phyloP scores from a whole-genome alignment of 2,797 vertebrate species.

The Capromys pilorides region DNA sequence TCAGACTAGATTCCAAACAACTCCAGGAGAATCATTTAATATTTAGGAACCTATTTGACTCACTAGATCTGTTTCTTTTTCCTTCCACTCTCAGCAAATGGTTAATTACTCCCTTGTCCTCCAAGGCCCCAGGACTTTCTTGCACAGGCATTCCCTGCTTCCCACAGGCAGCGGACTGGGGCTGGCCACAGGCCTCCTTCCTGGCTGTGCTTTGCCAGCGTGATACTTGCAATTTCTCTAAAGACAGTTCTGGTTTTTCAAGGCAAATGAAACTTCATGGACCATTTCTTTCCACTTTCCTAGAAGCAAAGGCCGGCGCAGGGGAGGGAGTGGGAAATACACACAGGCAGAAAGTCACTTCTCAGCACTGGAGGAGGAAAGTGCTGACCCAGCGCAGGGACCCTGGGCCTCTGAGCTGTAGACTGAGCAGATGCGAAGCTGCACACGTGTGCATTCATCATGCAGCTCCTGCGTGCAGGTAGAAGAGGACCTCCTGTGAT shows the following conservation, averaged over 20 bases:
- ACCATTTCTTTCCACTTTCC: conserved; percentile 81
- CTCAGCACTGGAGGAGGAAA: conserved; percentile 81
- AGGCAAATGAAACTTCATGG: conserved; percentile 83
- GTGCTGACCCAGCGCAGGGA: conserved; percentile 86
- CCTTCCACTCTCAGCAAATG: conserved; percentile 60
- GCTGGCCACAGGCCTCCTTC: background rate
- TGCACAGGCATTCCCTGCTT: background rate
- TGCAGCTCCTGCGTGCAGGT: conserved; percentile 73
- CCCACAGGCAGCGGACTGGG: background rate
- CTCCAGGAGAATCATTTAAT: conserved; percentile 59
- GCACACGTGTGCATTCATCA: conserved; percentile 84
- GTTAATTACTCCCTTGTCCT: background rate
- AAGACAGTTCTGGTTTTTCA: conserved; percentile 67
- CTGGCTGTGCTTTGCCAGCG: background rate
- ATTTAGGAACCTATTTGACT: background rate
- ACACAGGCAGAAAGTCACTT: conserved; percentile 79
- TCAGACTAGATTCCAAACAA: conserved; percentile 32
- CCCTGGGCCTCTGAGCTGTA: conserved; percentile 83
- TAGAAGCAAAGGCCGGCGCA: conserved; percentile 76
- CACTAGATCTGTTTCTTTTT: background rate
- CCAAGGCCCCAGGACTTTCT: background rate
- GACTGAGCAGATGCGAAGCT: conserved; percentile 83
- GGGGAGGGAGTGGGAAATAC: conserved; percentile 70
- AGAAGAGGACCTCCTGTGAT: conserved; percentile 69
- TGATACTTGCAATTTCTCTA: conserved; percentile 56